phyloP scores from a whole-genome alignment of 1,140 invertebrate genomes.

The Matsumurasca onukii region DNA sequence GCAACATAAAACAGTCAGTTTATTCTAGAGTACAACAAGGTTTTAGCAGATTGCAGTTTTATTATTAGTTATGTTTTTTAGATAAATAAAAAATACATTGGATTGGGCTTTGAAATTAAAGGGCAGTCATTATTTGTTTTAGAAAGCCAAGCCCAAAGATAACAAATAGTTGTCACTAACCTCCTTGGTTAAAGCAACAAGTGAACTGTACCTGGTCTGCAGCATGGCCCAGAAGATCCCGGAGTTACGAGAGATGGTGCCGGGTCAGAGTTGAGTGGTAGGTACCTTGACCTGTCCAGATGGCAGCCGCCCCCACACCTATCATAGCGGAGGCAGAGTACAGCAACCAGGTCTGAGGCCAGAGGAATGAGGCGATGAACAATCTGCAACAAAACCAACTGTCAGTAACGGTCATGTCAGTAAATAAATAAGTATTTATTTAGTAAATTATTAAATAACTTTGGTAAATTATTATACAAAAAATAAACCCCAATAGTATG shows the following conservation, averaged over 20 bases:
- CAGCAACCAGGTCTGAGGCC: conserved; percentile 76
- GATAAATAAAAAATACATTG: not conserved
- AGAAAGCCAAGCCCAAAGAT: too few species aligned
- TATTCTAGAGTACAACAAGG: not conserved
- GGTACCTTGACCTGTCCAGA: conserved; percentile 92
- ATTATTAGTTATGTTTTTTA: not conserved
- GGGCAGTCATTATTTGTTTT: too few species aligned
- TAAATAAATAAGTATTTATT: too few species aligned
- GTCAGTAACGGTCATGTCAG: conserved; percentile 9
- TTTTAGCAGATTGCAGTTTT: not conserved
- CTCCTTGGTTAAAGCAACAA: too few species aligned
- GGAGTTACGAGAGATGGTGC: conserved; percentile 89
- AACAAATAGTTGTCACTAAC: too few species aligned
- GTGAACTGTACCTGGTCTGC: conserved; percentile 86
- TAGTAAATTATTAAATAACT: too few species aligned
- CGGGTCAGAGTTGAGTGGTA: conserved; percentile 89
- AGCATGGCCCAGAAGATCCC: conserved; percentile 96
- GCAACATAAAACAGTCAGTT: conserved; percentile 37
- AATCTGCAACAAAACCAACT: conserved; percentile 54
- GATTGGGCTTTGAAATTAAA: too few species aligned
- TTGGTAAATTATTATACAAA: too few species aligned
- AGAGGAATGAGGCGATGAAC: conserved; percentile 81
- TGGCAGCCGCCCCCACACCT: conserved; percentile 85
- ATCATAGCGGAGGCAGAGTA: conserved; percentile 83
- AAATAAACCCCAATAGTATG: too few species aligned